These are phyloP conservation scores for Ctenochaetus hawaiiensis DNA, from an alignment of 2,797 vertebrate genomes.

Conservation along the genomic window DNA sequence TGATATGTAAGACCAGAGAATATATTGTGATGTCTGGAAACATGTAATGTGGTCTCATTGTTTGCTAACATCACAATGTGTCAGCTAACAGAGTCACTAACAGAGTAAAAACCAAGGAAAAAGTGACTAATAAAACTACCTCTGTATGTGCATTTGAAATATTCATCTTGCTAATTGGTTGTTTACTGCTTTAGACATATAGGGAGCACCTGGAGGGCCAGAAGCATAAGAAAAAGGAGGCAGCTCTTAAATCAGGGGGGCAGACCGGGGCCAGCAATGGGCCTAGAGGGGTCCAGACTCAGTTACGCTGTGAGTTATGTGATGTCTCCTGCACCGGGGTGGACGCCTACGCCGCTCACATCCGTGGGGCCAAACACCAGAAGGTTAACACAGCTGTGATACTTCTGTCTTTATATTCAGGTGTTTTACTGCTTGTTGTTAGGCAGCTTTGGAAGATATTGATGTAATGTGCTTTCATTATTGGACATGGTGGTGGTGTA, in stretches of 20 bases:
- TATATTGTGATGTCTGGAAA: neutral
- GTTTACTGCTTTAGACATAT: constrained; percentile 82
- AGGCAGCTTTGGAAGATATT: constrained; percentile 4
- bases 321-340: constrained; percentile 86
- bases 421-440: neutral
- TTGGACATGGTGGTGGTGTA: constrained; percentile 10
- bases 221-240: constrained; percentile 91
- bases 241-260: constrained; percentile 82
- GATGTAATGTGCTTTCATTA: constrained; percentile 2
- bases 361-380: constrained; percentile 86
- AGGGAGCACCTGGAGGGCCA: constrained; percentile 89
- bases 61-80: neutral
- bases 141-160: neutral
- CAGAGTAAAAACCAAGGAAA: neutral
- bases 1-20: neutral
- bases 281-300: constrained; percentile 78
- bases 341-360: constrained; percentile 83
- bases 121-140: neutral
- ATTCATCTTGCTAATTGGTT: neutral
- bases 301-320: constrained; percentile 88
- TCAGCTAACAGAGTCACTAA: neutral
- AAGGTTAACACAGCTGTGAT: constrained; percentile 78
- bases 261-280: constrained; percentile 72
- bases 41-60: neutral
- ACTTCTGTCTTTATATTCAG: constrained; percentile 11